Evolutionary conservation across 2,797 vertebrate species (phyloP).

Genomic region (Smutsia temminckii): DNA sequence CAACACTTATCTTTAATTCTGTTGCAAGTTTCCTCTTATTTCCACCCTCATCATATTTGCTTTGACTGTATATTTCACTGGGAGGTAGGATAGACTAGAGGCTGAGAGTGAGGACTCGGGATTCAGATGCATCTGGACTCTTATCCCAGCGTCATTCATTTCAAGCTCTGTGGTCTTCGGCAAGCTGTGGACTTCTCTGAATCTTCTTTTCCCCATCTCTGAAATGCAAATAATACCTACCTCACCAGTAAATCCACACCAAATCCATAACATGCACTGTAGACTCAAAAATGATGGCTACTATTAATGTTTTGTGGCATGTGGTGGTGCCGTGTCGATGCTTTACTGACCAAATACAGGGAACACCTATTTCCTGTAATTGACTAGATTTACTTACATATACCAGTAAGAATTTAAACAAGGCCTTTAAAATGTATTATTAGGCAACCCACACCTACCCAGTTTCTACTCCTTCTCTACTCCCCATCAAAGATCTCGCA

Average conservation of each 20-base stretch:
- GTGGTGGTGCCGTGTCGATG: not conserved
- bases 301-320: not conserved
- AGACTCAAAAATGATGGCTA: not conserved
- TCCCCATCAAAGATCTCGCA: constrained; percentile 21
- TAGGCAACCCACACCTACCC: not conserved
- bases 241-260: not conserved
- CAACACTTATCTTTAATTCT: constrained; percentile 56
- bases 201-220: not conserved
- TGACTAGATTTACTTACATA: not conserved
- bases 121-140: not conserved
- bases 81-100: not conserved
- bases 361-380: not conserved
- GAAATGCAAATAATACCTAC: not conserved
- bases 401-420: not conserved
- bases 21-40: not conserved
- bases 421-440: constrained; percentile 8
- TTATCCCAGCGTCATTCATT: not conserved
- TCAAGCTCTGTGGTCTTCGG: not conserved
- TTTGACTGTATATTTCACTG: not conserved
- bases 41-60: not conserved
- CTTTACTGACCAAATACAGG: constrained; percentile 17
- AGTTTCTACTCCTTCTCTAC: not conserved
- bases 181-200: not conserved
- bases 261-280: not conserved
- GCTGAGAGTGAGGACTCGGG: not conserved